Conservation (phyloP, 2,113 vertebrate genomes). For the Plecotus auritus region DNA sequence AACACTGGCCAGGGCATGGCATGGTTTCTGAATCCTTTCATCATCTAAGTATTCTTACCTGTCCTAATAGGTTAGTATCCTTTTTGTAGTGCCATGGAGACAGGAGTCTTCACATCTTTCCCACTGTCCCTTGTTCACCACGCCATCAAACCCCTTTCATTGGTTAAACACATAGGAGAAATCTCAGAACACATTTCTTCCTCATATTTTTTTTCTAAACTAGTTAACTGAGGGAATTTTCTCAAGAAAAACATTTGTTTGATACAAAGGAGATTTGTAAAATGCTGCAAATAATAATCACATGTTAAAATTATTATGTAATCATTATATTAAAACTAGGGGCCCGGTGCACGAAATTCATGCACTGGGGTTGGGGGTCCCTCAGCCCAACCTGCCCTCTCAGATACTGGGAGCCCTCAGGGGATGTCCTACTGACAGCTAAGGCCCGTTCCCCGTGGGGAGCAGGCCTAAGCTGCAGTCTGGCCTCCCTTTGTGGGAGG, state of each 20-base stretch:
- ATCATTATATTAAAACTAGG: not conserved
- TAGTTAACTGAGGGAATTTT: not conserved
- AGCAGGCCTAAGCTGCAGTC: too few species aligned
- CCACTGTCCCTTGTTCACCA: fast-evolving
- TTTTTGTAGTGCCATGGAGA: not conserved
- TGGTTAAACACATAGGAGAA: not conserved
- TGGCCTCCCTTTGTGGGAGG: too few species aligned
- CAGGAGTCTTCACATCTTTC: not conserved
- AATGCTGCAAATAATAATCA: not conserved
- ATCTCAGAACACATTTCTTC: not conserved
- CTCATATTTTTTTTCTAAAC: not conserved
- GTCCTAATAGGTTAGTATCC: not conserved
- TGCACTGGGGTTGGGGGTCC: too few species aligned
- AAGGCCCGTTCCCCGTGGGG: too few species aligned
- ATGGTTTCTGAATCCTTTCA: not conserved
- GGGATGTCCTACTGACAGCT: too few species aligned
- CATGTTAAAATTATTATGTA: not conserved
- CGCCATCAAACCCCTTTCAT: not conserved
- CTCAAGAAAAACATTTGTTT: not conserved
- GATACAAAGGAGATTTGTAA: not conserved
- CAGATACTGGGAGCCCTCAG: too few species aligned
- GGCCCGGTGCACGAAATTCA: too few species aligned
- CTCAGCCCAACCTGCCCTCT: too few species aligned
- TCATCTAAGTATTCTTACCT: not conserved
- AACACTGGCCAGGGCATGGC: not conserved